These are phyloP conservation scores for Glaucidium brasilianum DNA, from an alignment of 2,113 vertebrate genomes.

Conservation along the genomic window DNA sequence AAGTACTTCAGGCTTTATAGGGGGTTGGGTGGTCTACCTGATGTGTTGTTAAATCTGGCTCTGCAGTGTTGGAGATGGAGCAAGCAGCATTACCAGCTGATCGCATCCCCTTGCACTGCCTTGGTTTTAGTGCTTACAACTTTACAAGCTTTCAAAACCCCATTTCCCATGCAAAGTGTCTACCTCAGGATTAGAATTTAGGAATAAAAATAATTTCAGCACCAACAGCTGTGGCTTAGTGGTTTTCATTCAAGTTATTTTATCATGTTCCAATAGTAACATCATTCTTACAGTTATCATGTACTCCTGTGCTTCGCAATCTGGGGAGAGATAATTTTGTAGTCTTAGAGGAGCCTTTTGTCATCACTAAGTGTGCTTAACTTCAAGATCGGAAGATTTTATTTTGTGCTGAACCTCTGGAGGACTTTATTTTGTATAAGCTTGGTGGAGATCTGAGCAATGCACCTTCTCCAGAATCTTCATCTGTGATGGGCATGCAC, in stretches of 20 bases:
- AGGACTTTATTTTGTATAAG: neutral
- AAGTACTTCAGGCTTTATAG: neutral
- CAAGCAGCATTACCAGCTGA: neutral
- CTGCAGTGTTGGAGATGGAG: neutral
- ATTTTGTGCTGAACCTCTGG: neutral
- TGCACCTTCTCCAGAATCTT: neutral
- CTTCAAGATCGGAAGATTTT: neutral
- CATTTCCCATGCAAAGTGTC: neutral
- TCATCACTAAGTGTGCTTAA: neutral
- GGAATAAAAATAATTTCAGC: neutral
- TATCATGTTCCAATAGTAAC: neutral
- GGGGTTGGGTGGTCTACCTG: neutral
- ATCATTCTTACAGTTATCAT: neutral
- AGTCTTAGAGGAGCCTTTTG: neutral
- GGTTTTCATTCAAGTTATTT: neutral
- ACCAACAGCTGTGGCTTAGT: neutral
- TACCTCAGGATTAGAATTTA: neutral
- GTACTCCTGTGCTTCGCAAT: neutral
- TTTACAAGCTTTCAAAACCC: neutral
- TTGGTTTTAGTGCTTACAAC: neutral
- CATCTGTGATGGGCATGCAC: rapidly evolving
- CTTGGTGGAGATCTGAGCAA: neutral
- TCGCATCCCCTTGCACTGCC: rapidly evolving
- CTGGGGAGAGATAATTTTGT: neutral
- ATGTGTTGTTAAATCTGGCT: neutral